These are phyloP conservation scores for Chelon labrosus DNA, from an alignment of 2,797 vertebrate genomes.

Conservation along the genomic window DNA sequence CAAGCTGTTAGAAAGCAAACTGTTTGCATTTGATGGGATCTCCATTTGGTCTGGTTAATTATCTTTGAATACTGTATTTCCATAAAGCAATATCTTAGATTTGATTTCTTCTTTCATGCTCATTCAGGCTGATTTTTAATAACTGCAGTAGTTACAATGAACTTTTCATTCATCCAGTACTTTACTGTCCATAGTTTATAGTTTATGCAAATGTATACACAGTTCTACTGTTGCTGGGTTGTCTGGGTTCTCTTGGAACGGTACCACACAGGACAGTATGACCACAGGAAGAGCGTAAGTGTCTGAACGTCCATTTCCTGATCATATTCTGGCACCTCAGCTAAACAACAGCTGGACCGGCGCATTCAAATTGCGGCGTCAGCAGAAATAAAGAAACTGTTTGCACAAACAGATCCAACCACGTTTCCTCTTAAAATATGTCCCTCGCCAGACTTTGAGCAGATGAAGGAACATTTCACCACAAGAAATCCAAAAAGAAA, in stretches of 20 bases:
- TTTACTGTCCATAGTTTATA: background rate
- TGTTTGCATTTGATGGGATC: conserved; percentile 36
- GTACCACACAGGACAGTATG: background rate
- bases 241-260: background rate
- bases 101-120: background rate
- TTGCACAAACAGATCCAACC: conserved; percentile 14
- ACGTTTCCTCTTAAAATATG: conserved; percentile 22
- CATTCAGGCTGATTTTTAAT: background rate
- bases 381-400: conserved; percentile 47
- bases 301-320: conserved; percentile 60
- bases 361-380: conserved; percentile 37
- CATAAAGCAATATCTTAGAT: background rate
- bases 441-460: background rate
- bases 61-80: conserved; percentile 13
- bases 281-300: conserved; percentile 36
- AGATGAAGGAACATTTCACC: background rate
- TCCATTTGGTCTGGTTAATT: conserved; percentile 25
- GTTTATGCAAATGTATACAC: too few relatives aligned
- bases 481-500: conserved; percentile 4
- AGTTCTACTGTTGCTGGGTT: conserved; percentile 4
- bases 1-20: conserved; percentile 55
- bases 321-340: conserved; percentile 53
- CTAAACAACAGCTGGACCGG: conserved; percentile 56
- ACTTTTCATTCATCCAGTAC: background rate
- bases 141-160: too few relatives aligned